phyloP scores from a whole-genome alignment of 1,140 invertebrate species.

The Achroia grisella region DNA sequence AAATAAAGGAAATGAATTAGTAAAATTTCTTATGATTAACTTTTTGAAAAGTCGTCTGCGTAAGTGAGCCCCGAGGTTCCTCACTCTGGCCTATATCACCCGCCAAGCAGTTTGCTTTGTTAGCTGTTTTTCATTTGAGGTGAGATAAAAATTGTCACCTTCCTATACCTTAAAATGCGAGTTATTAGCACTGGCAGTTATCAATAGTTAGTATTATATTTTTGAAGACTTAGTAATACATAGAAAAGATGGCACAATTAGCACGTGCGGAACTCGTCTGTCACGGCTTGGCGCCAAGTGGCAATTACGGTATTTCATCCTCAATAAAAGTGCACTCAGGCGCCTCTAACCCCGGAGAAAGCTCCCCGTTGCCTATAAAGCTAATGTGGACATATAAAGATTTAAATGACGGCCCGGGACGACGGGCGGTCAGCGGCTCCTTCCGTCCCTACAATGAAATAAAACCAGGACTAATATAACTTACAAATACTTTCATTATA shows the following conservation, averaged over 20 bases:
- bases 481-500: background rate
- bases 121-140: too few species aligned
- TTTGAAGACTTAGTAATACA: too few species aligned
- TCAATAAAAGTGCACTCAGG: slow-evolving; percentile 64
- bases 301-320: slow-evolving; percentile 65
- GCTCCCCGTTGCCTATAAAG: slow-evolving; percentile 52
- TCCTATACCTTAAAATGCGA: too few species aligned
- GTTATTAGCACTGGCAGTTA: too few species aligned
- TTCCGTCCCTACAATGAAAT: slow-evolving; percentile 3
- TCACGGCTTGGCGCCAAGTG: slow-evolving; percentile 49
- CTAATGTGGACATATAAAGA: slow-evolving; percentile 62
- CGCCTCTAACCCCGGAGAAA: slow-evolving; percentile 42
- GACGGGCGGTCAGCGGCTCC: slow-evolving; percentile 4
- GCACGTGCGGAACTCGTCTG: slow-evolving; percentile 48
- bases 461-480: slow-evolving; percentile 9
- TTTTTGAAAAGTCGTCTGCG: too few species aligned
- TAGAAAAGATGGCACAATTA: slow-evolving; percentile 34
- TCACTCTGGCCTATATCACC: too few species aligned
- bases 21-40: too few species aligned
- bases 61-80: too few species aligned
- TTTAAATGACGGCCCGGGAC: slow-evolving; percentile 44
- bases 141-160: too few species aligned
- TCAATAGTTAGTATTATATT: too few species aligned
- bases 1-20: too few species aligned
- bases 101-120: too few species aligned